Evolutionary conservation across 2,113 vertebrate species (phyloP).

Genomic region (Solenodon paradoxus): DNA sequence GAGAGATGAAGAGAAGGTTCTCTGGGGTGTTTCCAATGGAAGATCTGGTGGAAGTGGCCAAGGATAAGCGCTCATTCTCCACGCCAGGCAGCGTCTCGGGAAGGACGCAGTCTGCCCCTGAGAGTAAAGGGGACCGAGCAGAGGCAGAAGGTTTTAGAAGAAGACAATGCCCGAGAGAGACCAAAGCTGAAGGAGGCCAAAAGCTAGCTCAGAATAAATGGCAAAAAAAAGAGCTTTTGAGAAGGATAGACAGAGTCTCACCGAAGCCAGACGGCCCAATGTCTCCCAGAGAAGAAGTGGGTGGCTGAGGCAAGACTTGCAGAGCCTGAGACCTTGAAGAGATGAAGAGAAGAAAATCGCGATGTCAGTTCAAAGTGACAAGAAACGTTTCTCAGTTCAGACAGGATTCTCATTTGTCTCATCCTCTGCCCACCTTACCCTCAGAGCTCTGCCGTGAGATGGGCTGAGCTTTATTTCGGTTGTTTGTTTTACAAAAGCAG

Average conservation of each 20-base stretch:
- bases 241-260: background rate
- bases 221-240: background rate
- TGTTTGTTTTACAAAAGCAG: background rate
- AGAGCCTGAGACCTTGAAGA: background rate
- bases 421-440: background rate
- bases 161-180: background rate
- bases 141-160: background rate
- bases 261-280: background rate
- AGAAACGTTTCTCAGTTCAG: background rate
- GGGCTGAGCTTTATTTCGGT: background rate
- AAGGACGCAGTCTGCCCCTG: too few species aligned
- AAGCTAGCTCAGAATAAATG: background rate
- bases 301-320: background rate
- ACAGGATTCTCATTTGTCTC: background rate
- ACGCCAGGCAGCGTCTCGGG: too few species aligned
- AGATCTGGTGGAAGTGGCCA: background rate
- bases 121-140: background rate
- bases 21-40: background rate
- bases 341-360: background rate
- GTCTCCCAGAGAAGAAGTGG: background rate
- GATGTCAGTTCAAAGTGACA: background rate
- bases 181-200: background rate
- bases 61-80: too few species aligned
- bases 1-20: background rate
- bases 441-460: background rate